A percentile compares a stretch with the other conserved stretches of the same genome.
phyloP scores from a whole-genome alignment of 2,113 vertebrate species.

The Lucifuga dentata region DNA sequence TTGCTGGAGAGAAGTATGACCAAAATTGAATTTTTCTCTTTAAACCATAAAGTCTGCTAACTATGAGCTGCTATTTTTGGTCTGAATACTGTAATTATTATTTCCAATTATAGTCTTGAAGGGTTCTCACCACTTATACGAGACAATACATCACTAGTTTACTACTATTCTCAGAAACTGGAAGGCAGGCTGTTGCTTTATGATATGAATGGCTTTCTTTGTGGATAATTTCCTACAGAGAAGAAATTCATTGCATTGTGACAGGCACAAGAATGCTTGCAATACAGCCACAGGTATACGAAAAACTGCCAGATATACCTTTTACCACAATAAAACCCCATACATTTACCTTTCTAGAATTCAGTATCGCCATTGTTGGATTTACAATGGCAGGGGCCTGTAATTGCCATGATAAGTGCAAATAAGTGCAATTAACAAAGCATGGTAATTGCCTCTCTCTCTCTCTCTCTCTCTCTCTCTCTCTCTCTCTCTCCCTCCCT shows the following conservation, averaged over 20 bases:
- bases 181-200: slow-evolving; percentile 55
- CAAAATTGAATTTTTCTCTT: neutral
- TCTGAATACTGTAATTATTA: slow-evolving; percentile 32
- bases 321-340: slow-evolving; percentile 15
- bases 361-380: slow-evolving; percentile 49
- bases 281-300: slow-evolving; percentile 32
- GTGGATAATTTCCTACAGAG: slow-evolving; percentile 61
- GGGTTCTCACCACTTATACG: slow-evolving; percentile 53
- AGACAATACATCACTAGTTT: slow-evolving; percentile 60
- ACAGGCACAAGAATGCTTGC: slow-evolving; percentile 51
- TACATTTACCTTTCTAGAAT: slow-evolving; percentile 24
- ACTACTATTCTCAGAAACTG: slow-evolving; percentile 66
- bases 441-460: slow-evolving; percentile 61
- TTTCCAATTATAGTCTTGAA: slow-evolving; percentile 44
- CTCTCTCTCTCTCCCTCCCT: slow-evolving; percentile 11
- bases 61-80: slow-evolving; percentile 27
- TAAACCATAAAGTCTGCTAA: slow-evolving; percentile 4
- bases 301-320: slow-evolving; percentile 45
- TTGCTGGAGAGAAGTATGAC: slow-evolving; percentile 27
- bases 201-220: slow-evolving; percentile 67
- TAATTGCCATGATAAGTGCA: slow-evolving; percentile 68
- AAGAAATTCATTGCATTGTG: slow-evolving; percentile 50
- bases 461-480: slow-evolving; percentile 22
- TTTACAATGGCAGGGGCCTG: slow-evolving; percentile 53
- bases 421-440: slow-evolving; percentile 79